These are phyloP conservation scores for Alces alces DNA, from an alignment of 2,113 vertebrate species.

Conservation along the genomic window DNA sequence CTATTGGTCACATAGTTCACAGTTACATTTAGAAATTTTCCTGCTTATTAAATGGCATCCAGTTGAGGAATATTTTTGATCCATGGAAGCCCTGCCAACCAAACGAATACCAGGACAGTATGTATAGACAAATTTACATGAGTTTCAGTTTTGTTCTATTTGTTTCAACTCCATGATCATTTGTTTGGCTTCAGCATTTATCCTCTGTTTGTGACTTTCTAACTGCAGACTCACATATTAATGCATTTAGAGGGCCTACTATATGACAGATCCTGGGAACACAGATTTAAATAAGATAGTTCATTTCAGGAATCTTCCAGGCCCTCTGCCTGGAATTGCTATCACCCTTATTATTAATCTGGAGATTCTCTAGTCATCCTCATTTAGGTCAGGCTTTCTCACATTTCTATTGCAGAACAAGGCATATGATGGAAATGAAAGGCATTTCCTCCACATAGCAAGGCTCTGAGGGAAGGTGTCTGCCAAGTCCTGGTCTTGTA, in stretches of 20 bases:
- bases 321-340: not conserved
- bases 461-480: accelerated
- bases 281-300: not conserved
- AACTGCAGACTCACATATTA: not conserved
- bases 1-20: not conserved
- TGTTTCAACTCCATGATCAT: not conserved
- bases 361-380: not conserved
- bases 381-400: not conserved
- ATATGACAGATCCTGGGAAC: not conserved
- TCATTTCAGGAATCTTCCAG: not conserved
- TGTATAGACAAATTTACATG: not conserved
- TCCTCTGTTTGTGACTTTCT: not conserved
- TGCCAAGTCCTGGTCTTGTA: not conserved
- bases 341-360: not conserved
- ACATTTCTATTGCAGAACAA: not conserved
- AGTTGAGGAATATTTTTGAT: not conserved
- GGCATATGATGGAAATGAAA: not conserved
- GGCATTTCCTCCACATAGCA: not conserved
- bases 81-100: not conserved
- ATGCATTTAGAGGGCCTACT: not conserved
- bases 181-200: not conserved
- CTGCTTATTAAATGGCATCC: not conserved
- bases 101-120: not conserved
- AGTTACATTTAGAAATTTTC: not conserved
- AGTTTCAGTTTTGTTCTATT: not conserved